These are phyloP conservation scores for Loxodonta africana DNA, from an alignment of 2,113 vertebrate species.

Conservation along the genomic window DNA sequence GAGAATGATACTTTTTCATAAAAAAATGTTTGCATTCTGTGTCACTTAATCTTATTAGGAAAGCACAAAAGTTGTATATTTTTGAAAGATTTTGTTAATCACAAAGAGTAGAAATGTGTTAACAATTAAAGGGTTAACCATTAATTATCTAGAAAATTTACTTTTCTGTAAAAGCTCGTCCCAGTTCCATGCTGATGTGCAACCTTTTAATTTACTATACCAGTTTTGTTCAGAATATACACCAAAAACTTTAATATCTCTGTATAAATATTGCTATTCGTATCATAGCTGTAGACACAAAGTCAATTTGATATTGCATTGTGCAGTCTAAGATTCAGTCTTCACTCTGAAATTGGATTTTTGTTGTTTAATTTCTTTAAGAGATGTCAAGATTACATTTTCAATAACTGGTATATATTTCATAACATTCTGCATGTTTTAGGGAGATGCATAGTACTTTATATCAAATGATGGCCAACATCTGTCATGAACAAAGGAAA, in stretches of 20 bases:
- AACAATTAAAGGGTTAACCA: neutral
- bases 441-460: neutral
- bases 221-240: neutral
- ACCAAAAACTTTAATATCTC: neutral
- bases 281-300: neutral
- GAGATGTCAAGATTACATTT: neutral
- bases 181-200: neutral
- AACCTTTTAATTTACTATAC: neutral
- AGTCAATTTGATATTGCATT: neutral
- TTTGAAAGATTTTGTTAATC: neutral
- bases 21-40: neutral
- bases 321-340: neutral
- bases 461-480: neutral
- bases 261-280: neutral
- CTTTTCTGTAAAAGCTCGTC: neutral
- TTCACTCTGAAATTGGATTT: constrained; percentile 25
- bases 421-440: neutral
- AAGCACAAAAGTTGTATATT: neutral
- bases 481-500: constrained; percentile 23
- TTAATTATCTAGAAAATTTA: neutral
- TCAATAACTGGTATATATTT: neutral
- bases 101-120: neutral
- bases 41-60: neutral
- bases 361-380: constrained; percentile 42
- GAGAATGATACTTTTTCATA: neutral